Conservation (phyloP, 1,140 invertebrate genomes). For the Micrasema minimum region DNA sequence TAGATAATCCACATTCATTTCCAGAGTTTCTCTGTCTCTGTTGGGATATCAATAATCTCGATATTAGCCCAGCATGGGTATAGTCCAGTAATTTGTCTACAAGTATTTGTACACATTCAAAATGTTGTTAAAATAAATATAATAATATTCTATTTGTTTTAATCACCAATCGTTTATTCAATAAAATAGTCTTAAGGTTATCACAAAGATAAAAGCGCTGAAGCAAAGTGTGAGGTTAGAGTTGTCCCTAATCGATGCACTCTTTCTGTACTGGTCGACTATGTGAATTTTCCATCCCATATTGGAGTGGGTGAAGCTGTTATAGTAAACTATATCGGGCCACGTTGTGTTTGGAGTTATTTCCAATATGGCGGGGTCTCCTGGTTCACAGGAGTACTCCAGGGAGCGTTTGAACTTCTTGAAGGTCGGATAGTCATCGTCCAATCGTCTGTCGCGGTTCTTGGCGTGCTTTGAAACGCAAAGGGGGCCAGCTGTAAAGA, state of each 20-base stretch:
- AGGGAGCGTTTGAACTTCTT: conserved; percentile 85
- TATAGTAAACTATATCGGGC: conserved; percentile 94
- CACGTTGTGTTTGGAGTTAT: conserved; percentile 90
- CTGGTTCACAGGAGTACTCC: conserved; percentile 74
- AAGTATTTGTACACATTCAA: too few relatives aligned
- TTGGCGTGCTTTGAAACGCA: conserved; percentile 76
- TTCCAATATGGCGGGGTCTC: conserved; percentile 77
- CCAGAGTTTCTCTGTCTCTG: too few relatives aligned
- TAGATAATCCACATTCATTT: too few relatives aligned
- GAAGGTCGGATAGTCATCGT: conserved; percentile 82
- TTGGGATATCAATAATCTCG: too few relatives aligned
- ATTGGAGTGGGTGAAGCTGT: conserved; percentile 90
- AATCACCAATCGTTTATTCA: too few relatives aligned
- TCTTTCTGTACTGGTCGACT: conserved; percentile 74
- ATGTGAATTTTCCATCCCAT: conserved; percentile 93
- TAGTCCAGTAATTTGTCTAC: too few relatives aligned
- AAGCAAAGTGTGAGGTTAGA: conserved; percentile 23
- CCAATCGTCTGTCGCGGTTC: conserved; percentile 77
- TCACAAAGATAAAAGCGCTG: conserved; percentile 36
- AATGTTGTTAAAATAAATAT: too few relatives aligned
- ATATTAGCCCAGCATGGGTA: too few relatives aligned
- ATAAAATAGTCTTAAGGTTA: conserved; percentile 38
- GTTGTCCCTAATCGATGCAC: neutral
- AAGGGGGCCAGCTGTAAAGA: conserved; percentile 75
- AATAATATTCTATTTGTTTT: too few relatives aligned